Percentiles rank a stretch among this genome's conserved stretches.
phyloP scores from a whole-genome alignment of 2,113 vertebrate species.

The Meriones unguiculatus region DNA sequence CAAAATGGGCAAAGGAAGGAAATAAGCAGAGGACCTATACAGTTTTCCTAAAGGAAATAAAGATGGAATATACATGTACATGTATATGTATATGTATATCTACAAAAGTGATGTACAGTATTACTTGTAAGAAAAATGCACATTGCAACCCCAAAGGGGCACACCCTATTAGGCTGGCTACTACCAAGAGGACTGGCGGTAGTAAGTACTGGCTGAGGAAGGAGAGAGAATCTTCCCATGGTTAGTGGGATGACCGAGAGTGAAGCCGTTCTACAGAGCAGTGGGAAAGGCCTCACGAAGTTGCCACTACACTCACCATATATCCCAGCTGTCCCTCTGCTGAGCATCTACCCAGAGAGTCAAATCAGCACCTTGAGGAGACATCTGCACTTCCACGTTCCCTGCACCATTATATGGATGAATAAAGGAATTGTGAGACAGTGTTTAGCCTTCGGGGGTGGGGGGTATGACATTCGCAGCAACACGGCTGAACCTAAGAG shows the following conservation, averaged over 20 bases:
- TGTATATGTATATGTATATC: too few relatives aligned
- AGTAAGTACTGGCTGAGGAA: background rate
- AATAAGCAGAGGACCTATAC: background rate
- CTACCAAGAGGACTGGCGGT: background rate
- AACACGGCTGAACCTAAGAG: background rate
- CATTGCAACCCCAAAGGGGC: background rate
- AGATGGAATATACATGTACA: background rate
- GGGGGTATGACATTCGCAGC: background rate
- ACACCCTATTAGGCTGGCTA: background rate
- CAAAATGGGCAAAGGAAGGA: background rate
- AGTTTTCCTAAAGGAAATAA: background rate
- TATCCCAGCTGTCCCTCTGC: background rate
- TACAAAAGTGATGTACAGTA: background rate
- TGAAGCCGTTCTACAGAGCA: background rate
- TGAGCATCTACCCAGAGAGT: background rate
- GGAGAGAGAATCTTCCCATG: background rate
- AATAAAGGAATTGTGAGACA: background rate
- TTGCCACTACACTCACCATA: background rate
- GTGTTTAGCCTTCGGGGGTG: background rate
- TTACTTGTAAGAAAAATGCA: background rate
- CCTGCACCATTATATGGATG: background rate
- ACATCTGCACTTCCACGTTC: background rate
- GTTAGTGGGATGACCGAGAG: background rate
- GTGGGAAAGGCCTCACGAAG: background rate
- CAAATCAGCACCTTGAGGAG: background rate